Conservation (phyloP, 2,888 invertebrate genomes). For the Chrysomela aeneicollis region DNA sequence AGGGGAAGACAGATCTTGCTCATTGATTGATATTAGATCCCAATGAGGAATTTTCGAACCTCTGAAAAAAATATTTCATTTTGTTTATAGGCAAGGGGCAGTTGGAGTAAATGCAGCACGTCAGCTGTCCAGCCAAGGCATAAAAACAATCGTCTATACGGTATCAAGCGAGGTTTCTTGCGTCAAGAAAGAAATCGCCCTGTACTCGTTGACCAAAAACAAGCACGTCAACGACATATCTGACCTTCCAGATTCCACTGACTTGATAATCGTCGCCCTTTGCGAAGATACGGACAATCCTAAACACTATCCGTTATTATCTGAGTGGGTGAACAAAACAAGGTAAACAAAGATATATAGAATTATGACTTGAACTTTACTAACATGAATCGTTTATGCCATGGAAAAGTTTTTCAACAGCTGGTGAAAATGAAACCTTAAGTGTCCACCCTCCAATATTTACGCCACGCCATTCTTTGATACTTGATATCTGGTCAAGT, state of each 20-base stretch:
- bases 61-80: not conserved
- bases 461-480: too few species aligned
- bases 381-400: too few species aligned
- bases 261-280: constrained; percentile 67
- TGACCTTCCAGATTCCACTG: constrained; percentile 63
- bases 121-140: constrained; percentile 84
- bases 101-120: constrained; percentile 80
- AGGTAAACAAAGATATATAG: too few species aligned
- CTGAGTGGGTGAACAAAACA: constrained; percentile 75
- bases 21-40: too few species aligned
- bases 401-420: too few species aligned
- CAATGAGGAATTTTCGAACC: too few species aligned
- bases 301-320: constrained; percentile 63
- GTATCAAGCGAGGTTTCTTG: constrained; percentile 56
- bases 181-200: constrained; percentile 69
- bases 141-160: constrained; percentile 69
- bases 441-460: too few species aligned
- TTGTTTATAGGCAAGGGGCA: constrained; percentile 63
- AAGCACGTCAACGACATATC: constrained; percentile 65
- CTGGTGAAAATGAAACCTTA: too few species aligned
- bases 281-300: constrained; percentile 61
- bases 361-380: too few species aligned
- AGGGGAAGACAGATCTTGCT: too few species aligned
- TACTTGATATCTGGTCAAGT: too few species aligned
- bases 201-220: constrained; percentile 74